These are phyloP conservation scores for Salvelinus alpinus DNA, from an alignment of 2,113 vertebrate species.

Conservation along the genomic window DNA sequence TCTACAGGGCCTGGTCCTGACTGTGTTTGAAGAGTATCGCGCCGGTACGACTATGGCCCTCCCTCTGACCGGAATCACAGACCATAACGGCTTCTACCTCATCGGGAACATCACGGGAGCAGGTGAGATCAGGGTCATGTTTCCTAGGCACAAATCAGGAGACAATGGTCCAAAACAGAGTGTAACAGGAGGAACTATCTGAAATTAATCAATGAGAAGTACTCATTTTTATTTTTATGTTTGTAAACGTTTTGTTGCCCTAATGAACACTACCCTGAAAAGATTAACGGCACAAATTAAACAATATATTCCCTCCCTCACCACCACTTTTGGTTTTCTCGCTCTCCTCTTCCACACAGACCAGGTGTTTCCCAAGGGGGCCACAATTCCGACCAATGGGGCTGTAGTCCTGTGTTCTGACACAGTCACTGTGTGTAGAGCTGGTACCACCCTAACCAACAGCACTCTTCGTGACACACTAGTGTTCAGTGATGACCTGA, in stretches of 20 bases:
- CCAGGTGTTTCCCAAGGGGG: constrained; percentile 62
- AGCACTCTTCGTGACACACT: constrained; percentile 66
- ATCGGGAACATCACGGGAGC: constrained; percentile 55
- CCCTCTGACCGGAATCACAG: constrained; percentile 64
- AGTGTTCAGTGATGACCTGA: constrained; percentile 60
- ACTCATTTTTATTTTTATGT: too few relatives aligned
- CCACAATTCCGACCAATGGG: constrained; percentile 41
- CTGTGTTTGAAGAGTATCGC: constrained; percentile 66
- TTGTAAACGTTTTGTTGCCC: too few relatives aligned
- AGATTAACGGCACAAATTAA: too few relatives aligned
- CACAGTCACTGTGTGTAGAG: constrained; percentile 51
- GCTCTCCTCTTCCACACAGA: constrained; percentile 49
- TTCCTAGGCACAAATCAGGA: too few relatives aligned
- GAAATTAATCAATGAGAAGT: background rate
- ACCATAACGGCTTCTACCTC: constrained; percentile 66
- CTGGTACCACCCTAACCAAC: constrained; percentile 48
- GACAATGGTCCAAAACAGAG: too few relatives aligned
- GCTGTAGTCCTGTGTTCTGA: constrained; percentile 74
- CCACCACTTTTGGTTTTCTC: background rate
- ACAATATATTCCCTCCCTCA: background rate
- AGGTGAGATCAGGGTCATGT: constrained; percentile 44
- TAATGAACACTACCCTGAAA: too few relatives aligned
- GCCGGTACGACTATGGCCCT: constrained; percentile 49
- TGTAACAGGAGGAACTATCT: too few relatives aligned
- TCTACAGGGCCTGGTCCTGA: constrained; percentile 68